Evolutionary conservation across 2,113 vertebrate genomes (phyloP).

Genomic region (Phodopus roborovskii): DNA sequence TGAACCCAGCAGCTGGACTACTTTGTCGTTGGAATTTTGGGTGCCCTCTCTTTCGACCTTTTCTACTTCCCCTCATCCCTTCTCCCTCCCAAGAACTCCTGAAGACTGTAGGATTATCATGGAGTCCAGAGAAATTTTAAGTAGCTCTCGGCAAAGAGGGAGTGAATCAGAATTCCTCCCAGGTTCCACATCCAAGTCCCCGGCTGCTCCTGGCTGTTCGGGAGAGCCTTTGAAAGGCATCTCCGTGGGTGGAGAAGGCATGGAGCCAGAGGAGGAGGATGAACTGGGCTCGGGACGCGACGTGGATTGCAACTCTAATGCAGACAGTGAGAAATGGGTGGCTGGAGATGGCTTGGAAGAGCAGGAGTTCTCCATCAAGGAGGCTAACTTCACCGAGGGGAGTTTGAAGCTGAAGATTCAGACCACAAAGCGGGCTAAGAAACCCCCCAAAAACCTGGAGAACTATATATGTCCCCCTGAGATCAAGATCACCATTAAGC

Average conservation of each 20-base stretch:
- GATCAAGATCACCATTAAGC: constrained; percentile 99
- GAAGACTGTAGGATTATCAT: constrained; percentile 87
- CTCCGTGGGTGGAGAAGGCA: constrained; percentile 85
- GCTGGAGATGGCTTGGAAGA: constrained; percentile 95
- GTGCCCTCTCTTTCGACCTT: constrained; percentile 36
- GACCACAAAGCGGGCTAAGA: constrained; percentile 98
- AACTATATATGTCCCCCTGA: constrained; percentile 99
- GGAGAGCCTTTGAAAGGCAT: constrained; percentile 88
- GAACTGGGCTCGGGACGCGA: constrained; percentile 91
- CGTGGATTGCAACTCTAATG: constrained; percentile 94
- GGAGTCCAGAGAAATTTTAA: constrained; percentile 95
- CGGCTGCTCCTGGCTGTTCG: constrained; percentile 57
- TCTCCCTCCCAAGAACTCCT: constrained; percentile 76
- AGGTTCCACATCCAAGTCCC: constrained; percentile 77
- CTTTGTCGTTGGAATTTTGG: constrained; percentile 71
- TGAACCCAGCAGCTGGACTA: constrained; percentile 75
- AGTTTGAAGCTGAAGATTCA: constrained; percentile 99
- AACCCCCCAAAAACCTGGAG: constrained; percentile 98
- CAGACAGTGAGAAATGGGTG: constrained; percentile 93
- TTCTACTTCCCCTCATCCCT: constrained; percentile 40
- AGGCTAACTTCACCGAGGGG: constrained; percentile 98
- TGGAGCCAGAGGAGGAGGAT: constrained; percentile 92
- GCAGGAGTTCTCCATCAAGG: constrained; percentile 99
- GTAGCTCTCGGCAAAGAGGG: constrained; percentile 92
- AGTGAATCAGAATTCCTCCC: constrained; percentile 90